Percentiles rank a stretch among this genome's conserved stretches.
These are phyloP conservation scores for Syrista parreyssii DNA, from an alignment of 2,888 invertebrate genomes.

Conservation along the genomic window DNA sequence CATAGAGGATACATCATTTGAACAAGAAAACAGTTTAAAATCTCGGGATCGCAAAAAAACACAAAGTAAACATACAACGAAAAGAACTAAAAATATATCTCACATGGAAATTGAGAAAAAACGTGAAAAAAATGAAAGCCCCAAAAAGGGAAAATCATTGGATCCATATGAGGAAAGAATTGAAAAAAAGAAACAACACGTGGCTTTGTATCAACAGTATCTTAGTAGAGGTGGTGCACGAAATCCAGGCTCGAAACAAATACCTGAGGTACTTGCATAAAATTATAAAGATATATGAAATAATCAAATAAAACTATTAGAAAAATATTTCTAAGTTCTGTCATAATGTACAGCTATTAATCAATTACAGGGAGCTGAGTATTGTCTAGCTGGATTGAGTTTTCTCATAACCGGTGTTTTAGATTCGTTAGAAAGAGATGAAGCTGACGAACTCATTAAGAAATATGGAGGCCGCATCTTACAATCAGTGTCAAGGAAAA, in stretches of 20 bases:
- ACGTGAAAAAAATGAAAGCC: constrained; percentile 4
- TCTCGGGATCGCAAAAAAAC: constrained; percentile 11
- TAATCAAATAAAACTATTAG: constrained; percentile 17
- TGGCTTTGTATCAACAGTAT: constrained; percentile 79
- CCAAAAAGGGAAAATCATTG: constrained; percentile 35
- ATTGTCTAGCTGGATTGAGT: constrained; percentile 77
- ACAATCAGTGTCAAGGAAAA: constrained; percentile 80
- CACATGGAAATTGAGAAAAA: constrained; percentile 32
- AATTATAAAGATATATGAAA: constrained; percentile 9
- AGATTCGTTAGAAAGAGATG: constrained; percentile 88
- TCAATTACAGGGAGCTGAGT: constrained; percentile 73
- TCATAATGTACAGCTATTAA: constrained; percentile 11
- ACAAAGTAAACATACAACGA: constrained; percentile 1
- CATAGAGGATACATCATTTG: constrained; percentile 6
- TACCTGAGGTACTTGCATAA: constrained; percentile 76
- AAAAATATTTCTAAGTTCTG: constrained; percentile 9
- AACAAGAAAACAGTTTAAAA: constrained; percentile 13
- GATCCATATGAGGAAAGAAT: constrained; percentile 76
- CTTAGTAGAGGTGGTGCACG: constrained; percentile 83
- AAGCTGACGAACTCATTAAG: constrained; percentile 78
- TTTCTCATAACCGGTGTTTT: constrained; percentile 88
- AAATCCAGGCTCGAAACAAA: constrained; percentile 84
- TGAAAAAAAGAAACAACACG: constrained; percentile 75
- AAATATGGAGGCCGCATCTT: constrained; percentile 86
- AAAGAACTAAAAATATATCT: constrained; percentile 8